A percentile compares a stretch with the other conserved stretches of the same genome.
These are phyloP conservation scores for Onychomys leucogaster DNA, from an alignment of 2,797 vertebrate genomes.

Conservation along the genomic window DNA sequence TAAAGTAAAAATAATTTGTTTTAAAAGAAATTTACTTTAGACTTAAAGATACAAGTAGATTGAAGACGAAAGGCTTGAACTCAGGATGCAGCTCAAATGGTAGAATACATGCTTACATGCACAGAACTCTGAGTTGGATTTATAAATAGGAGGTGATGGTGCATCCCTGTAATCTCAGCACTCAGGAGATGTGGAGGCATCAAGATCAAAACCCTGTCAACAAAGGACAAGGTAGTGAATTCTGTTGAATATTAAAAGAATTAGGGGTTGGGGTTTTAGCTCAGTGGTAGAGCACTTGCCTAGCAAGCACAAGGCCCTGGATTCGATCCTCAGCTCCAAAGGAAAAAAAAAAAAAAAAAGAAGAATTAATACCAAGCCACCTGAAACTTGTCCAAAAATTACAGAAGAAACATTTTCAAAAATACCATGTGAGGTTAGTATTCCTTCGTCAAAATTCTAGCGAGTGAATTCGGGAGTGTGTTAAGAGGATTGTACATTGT, in stretches of 20 bases:
- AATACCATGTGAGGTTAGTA: background rate
- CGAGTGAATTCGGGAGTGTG: background rate
- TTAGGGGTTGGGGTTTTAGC: too few relatives aligned
- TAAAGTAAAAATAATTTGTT: background rate
- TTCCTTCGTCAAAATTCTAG: conserved; percentile 3
- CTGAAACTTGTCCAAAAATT: background rate
- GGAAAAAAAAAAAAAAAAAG: too few relatives aligned
- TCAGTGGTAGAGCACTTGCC: too few relatives aligned
- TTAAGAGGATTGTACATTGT: background rate
- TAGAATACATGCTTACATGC: background rate
- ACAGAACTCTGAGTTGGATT: background rate
- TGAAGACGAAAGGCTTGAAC: background rate
- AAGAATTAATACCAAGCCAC: conserved; percentile 17
- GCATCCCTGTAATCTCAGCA: background rate
- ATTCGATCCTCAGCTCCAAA: too few relatives aligned
- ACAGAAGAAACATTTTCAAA: background rate
- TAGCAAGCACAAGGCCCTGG: too few relatives aligned
- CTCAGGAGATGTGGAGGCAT: background rate
- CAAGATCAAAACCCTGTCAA: background rate
- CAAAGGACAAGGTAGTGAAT: background rate
- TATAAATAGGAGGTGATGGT: background rate
- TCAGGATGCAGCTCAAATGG: background rate
- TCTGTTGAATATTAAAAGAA: conserved; percentile 48
- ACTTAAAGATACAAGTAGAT: background rate
- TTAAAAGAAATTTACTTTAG: background rate